These are phyloP conservation scores for Rhabdophis nuchalis DNA, from an alignment of 2,797 vertebrate genomes.

Conservation along the genomic window DNA sequence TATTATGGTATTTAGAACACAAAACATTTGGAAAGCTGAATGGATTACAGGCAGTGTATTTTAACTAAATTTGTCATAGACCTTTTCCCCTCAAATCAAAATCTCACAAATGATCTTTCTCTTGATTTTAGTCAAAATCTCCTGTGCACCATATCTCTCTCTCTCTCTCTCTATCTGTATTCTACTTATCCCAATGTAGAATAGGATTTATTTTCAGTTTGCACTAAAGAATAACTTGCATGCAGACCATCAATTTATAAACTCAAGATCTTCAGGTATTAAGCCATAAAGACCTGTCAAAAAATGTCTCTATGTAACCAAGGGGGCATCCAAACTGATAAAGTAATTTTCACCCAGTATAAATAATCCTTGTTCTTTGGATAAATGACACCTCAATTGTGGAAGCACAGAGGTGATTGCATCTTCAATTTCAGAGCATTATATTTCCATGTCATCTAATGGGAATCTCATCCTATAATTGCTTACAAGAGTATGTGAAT, in stretches of 20 bases:
- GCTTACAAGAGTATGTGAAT: slow-evolving; percentile 57
- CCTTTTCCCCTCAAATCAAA: slow-evolving; percentile 54
- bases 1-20: slow-evolving; percentile 54
- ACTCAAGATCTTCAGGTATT: slow-evolving; percentile 32
- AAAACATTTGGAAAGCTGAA: slow-evolving; percentile 53
- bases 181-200: not conserved
- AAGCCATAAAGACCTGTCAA: not conserved
- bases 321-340: slow-evolving; percentile 27
- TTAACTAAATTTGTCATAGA: slow-evolving; percentile 47
- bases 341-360: slow-evolving; percentile 51
- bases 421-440: slow-evolving; percentile 47
- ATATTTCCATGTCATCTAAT: slow-evolving; percentile 41
- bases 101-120: not conserved
- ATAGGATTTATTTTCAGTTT: not conserved
- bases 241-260: not conserved
- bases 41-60: slow-evolving; percentile 44
- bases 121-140: slow-evolving; percentile 33
- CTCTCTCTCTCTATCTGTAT: not conserved
- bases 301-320: not conserved
- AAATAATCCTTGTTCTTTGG: slow-evolving; percentile 46
- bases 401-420: slow-evolving; percentile 40
- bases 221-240: slow-evolving; percentile 4
- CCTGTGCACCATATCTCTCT: slow-evolving; percentile 20
- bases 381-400: slow-evolving; percentile 19
- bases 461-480: slow-evolving; percentile 51